Base-by-base conservation (phyloP, 1,140 invertebrate species). In the Sminthurinus signatus region DNA sequence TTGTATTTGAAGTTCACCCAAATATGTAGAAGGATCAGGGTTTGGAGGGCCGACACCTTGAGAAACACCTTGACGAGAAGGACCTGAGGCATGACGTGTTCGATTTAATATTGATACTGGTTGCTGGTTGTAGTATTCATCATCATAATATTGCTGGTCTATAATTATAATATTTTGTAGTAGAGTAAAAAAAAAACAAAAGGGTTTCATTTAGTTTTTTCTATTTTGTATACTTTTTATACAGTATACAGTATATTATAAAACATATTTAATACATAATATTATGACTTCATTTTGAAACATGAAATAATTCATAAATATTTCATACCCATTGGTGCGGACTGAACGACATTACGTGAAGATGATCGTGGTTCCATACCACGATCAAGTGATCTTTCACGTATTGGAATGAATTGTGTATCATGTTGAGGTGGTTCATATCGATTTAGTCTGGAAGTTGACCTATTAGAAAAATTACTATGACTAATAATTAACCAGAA, bases 1-100 rank as follows among this genome's bases (percentile, higher is more conserved):
- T 80, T 96, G 92, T 73, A 89, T 86, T 79, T 97, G 93, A 42
- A 98, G 82, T 75, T 97, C 94, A 44, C 92, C 88, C 73, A 97
- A 82, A 80, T 92, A 93, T 29, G 79, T 78, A 15, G 80, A 32
- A 42, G 64, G 52, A 23, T 62, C 60, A 10, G 48, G 75, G 15
- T 46, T 55, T 46, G 65, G 62, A 29, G 44, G 65, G 3, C 48
- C 36, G 14, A 52, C 48, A 14, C 63, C 63, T 55, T 23, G 42
- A 48, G 44, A 15, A 23, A 65, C 56, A 2, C 44, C 31, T 25
- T 42, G 39, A 14, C 48, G 59, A 27, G 19, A 4, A 17, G 25
- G 43, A 5, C 58, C 42, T 10, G 62, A 64, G 15, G 63, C 52
- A 28, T 65, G 63, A 31, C 68, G 60, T 15, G 46, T 52, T 23